A percentile compares a stretch with the other conserved stretches of the same genome.
These are phyloP conservation scores for Temnothorax ravouxi DNA, from an alignment of 2,888 invertebrate genomes.

Conservation along the genomic window DNA sequence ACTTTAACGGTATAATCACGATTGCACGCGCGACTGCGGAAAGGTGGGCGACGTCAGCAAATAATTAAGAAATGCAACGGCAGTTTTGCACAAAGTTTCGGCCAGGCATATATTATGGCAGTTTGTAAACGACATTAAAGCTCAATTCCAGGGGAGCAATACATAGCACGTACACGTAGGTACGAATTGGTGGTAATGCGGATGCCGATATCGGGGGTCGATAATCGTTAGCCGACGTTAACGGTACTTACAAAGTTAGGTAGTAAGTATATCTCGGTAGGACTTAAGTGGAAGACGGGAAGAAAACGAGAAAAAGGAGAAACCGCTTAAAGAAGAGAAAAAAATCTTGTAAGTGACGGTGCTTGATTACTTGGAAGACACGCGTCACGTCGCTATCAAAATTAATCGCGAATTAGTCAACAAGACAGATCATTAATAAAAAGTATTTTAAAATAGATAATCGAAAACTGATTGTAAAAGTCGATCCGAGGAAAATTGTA, in stretches of 20 bases:
- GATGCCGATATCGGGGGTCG: constrained; percentile 69
- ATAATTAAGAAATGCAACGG: constrained; percentile 55
- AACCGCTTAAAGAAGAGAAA: constrained; percentile 1
- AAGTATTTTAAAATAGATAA: constrained; percentile 1
- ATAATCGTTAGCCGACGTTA: constrained; percentile 72
- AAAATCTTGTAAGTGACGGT: background rate
- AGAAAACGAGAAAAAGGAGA: constrained; percentile 12
- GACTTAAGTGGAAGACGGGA: constrained; percentile 36
- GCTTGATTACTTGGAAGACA: constrained; percentile 18
- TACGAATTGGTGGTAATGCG: constrained; percentile 64
- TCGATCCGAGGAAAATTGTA: too few relatives aligned
- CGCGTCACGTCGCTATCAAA: constrained; percentile 9
- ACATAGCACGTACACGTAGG: constrained; percentile 59
- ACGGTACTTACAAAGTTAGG: constrained; percentile 67
- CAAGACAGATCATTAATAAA: background rate
- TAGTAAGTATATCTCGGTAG: constrained; percentile 37
- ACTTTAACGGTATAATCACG: constrained; percentile 11
- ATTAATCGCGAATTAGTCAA: constrained; percentile 23
- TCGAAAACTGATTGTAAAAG: background rate
- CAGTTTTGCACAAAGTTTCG: constrained; percentile 50
- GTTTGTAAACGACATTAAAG: constrained; percentile 69
- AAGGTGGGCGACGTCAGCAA: constrained; percentile 36
- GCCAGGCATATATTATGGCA: constrained; percentile 44
- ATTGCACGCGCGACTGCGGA: constrained; percentile 33
- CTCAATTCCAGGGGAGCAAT: constrained; percentile 63